Conservation (phyloP, 2,888 invertebrate species). For the Balanococcus diminutus region DNA sequence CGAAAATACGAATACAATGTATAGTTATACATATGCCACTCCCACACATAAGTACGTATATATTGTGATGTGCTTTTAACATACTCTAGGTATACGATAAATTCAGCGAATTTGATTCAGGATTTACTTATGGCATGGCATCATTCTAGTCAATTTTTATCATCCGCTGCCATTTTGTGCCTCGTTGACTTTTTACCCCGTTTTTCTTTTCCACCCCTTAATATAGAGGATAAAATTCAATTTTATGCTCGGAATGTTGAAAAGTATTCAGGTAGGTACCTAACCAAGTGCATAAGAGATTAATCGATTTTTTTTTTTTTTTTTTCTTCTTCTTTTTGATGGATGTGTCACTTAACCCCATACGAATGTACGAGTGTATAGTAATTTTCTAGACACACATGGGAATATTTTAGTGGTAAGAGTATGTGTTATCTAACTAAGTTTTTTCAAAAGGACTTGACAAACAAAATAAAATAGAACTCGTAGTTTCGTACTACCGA, state of each 20-base stretch:
- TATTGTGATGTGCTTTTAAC: not conserved
- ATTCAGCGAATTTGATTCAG: not conserved
- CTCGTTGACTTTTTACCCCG: not conserved
- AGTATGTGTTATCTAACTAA: not conserved
- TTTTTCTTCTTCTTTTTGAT: not conserved
- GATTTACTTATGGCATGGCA: not conserved
- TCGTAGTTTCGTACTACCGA: not conserved
- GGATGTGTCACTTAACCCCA: not conserved
- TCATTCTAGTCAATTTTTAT: not conserved
- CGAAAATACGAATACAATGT: slow-evolving; percentile 13
- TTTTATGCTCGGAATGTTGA: not conserved
- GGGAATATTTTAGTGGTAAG: not conserved
- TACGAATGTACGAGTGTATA: not conserved
- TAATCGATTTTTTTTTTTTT: not conserved
- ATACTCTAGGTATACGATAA: not conserved
- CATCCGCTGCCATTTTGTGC: not conserved
- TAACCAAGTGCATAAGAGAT: not conserved
- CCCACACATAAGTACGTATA: not conserved
- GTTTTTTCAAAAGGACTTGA: not conserved
- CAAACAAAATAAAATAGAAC: not conserved
- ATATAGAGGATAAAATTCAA: not conserved
- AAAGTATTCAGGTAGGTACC: not conserved
- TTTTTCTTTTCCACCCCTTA: not conserved
- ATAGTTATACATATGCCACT: not conserved
- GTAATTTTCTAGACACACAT: not conserved